These are phyloP conservation scores for Hyperoplus lanceolatus DNA, from an alignment of 2,797 vertebrate genomes.

Conservation along the genomic window DNA sequence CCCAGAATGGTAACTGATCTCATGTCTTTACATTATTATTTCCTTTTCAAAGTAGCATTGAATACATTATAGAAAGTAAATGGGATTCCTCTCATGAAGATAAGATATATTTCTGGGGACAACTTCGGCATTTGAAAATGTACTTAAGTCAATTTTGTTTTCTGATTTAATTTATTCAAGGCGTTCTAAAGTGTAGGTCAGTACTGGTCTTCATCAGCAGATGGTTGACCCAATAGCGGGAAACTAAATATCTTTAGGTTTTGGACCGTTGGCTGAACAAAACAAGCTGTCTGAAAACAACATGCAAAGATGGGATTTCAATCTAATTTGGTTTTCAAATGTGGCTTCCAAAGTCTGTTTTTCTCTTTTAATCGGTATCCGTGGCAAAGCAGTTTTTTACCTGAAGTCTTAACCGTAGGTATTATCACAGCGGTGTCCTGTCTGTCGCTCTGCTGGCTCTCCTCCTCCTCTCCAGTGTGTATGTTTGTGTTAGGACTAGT, in stretches of 20 bases:
- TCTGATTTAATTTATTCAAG: not conserved
- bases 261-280: too few relatives aligned
- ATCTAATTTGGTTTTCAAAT: not conserved
- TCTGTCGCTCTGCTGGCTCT: slow-evolving; percentile 28
- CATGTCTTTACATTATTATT: not conserved
- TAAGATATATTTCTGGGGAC: not conserved
- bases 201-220: too few relatives aligned
- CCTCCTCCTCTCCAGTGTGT: slow-evolving; percentile 48
- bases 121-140: not conserved
- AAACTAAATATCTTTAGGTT: not conserved
- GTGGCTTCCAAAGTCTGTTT: not conserved
- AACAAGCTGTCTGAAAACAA: not conserved
- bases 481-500: slow-evolving; percentile 75
- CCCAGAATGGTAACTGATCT: slow-evolving; percentile 91
- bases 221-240: too few relatives aligned
- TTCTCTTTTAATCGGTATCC: not conserved
- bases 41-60: not conserved
- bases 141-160: not conserved
- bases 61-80: not conserved
- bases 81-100: not conserved
- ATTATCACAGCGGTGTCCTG: slow-evolving; percentile 16
- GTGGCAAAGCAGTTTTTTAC: not conserved
- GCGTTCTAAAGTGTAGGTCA: too few relatives aligned
- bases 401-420: not conserved
- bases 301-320: too few relatives aligned